Evolutionary conservation across 1,140 invertebrate species (phyloP).

Genomic region (Archegozetes longisetosus): DNA sequence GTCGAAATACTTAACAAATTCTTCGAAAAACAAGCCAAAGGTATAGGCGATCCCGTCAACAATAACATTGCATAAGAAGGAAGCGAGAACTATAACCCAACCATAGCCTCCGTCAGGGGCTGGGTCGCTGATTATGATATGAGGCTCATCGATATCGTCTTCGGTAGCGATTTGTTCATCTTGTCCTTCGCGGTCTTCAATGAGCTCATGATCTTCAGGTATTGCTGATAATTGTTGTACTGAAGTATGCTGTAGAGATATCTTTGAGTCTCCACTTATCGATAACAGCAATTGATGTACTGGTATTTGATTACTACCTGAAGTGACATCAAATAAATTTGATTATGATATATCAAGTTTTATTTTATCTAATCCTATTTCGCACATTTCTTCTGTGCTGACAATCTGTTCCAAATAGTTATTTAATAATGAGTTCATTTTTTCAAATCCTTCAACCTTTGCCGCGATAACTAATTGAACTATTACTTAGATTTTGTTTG

Average conservation of each 20-base stretch:
- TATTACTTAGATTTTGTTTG: too few species aligned
- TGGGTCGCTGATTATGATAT: conserved; percentile 10
- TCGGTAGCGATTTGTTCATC: background rate
- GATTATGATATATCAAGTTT: background rate
- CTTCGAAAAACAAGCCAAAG: conserved; percentile 68
- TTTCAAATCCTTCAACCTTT: too few species aligned
- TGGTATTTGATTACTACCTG: conserved; percentile 4
- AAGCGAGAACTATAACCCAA: conserved; percentile 86
- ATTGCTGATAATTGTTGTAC: conserved; percentile 6
- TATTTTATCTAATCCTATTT: background rate
- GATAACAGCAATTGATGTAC: conserved; percentile 9
- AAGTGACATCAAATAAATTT: background rate
- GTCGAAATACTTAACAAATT: conserved; percentile 62
- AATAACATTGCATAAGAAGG: conserved; percentile 94
- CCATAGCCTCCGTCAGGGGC: conserved; percentile 40
- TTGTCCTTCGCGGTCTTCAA: background rate
- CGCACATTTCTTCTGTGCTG: too few species aligned
- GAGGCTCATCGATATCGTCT: conserved; percentile 11
- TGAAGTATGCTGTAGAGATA: conserved; percentile 13
- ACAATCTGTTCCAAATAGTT: too few species aligned
- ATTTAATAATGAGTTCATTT: too few species aligned
- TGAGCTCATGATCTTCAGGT: conserved; percentile 7
- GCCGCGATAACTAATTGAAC: too few species aligned
- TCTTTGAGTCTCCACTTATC: conserved; percentile 15
- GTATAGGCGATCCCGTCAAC: conserved; percentile 91